These are phyloP conservation scores for Ormyrus rosae DNA, from an alignment of 2,888 invertebrate species.

Conservation along the genomic window DNA sequence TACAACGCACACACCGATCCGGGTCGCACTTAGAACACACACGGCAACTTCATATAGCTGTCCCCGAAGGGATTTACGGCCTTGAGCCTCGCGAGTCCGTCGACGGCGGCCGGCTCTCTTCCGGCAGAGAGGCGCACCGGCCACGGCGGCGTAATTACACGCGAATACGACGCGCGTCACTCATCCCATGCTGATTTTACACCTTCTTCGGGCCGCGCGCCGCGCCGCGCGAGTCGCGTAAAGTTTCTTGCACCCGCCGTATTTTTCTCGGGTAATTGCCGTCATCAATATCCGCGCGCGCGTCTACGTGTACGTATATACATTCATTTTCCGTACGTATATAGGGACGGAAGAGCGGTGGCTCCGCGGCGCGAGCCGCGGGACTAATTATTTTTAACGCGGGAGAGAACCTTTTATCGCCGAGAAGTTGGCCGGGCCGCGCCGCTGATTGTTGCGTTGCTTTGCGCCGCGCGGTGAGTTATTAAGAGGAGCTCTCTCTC, in stretches of 20 bases:
- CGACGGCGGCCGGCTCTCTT: constrained; percentile 27
- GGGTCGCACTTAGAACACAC: background rate
- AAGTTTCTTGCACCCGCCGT: too few species aligned
- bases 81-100: background rate
- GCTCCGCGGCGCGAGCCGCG: too few species aligned
- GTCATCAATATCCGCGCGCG: constrained; percentile 11
- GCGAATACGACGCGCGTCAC: constrained; percentile 38
- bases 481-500: too few species aligned
- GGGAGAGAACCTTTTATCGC: too few species aligned
- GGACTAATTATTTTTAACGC: too few species aligned
- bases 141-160: constrained; percentile 22
- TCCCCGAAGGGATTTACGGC: constrained; percentile 17
- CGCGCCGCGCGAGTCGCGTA: too few species aligned
- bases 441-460: too few species aligned
- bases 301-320: background rate
- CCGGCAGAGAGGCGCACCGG: constrained; percentile 29
- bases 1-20: too few species aligned
- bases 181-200: constrained; percentile 44
- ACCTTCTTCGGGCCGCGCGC: background rate
- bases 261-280: constrained; percentile 18
- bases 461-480: too few species aligned
- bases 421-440: too few species aligned
- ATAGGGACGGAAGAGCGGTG: too few species aligned
- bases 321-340: background rate
- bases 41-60: constrained; percentile 18